These are phyloP conservation scores for Poecilia picta DNA, from an alignment of 2,797 vertebrate genomes.

Conservation along the genomic window DNA sequence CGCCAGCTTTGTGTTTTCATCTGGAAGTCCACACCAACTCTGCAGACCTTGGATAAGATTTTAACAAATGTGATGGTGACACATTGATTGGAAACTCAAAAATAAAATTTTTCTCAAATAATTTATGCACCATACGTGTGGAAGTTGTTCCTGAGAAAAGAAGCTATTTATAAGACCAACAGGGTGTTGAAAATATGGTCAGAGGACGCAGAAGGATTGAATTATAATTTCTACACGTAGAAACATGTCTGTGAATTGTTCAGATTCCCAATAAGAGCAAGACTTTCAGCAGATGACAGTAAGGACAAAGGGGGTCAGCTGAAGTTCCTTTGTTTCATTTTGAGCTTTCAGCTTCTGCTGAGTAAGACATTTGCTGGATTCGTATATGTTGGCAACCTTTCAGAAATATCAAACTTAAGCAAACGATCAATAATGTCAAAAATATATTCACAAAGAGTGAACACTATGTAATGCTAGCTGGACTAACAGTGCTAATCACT, in stretches of 20 bases:
- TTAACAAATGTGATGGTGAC: constrained; percentile 5
- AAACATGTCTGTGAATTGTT: background rate
- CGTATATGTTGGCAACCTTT: background rate
- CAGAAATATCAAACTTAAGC: background rate
- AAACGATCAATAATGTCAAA: background rate
- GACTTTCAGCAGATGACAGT: background rate
- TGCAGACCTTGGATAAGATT: constrained; percentile 8
- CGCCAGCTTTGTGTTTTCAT: constrained; percentile 29
- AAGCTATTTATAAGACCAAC: background rate
- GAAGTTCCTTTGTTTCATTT: background rate
- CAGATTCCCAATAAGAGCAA: background rate
- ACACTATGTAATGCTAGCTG: background rate
- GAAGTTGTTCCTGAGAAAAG: background rate
- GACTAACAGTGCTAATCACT: background rate
- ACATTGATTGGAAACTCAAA: background rate
- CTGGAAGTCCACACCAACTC: constrained; percentile 28
- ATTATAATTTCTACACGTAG: background rate
- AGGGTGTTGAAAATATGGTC: background rate
- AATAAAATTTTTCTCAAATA: background rate
- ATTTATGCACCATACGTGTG: background rate
- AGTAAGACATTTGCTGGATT: background rate
- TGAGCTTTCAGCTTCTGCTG: background rate
- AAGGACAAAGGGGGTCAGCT: background rate
- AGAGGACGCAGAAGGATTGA: background rate
- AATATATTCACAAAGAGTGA: background rate